Evolutionary conservation across 2,113 vertebrate species (phyloP).

Genomic region (Sula dactylatra): DNA sequence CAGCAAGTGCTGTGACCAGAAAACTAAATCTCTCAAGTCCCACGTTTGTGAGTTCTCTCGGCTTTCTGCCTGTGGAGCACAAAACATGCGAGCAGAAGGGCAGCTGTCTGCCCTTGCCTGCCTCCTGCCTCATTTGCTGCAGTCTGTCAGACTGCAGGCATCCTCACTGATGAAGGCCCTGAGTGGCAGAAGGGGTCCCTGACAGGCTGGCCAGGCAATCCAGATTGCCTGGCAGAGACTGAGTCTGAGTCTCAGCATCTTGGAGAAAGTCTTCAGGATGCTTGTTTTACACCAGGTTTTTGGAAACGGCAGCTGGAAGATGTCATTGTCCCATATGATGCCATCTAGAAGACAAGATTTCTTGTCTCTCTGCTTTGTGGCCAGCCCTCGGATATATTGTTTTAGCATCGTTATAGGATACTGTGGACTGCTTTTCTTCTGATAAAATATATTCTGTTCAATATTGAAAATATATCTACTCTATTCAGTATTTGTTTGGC

Average conservation of each 20-base stretch:
- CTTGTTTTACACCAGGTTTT: background rate
- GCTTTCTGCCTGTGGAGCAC: background rate
- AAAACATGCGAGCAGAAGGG: background rate
- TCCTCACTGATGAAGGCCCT: background rate
- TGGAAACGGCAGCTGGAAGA: background rate
- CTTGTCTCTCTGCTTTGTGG: background rate
- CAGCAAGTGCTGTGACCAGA: background rate
- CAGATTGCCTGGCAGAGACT: background rate
- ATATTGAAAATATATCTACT: background rate
- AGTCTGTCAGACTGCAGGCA: background rate
- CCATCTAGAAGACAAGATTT: background rate
- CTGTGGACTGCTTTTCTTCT: background rate
- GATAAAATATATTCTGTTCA: background rate
- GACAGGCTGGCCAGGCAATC: background rate
- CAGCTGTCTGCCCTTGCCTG: background rate
- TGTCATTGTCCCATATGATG: rapidly evolving
- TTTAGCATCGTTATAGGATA: background rate
- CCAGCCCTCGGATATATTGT: background rate
- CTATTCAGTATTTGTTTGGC: background rate
- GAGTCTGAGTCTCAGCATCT: background rate
- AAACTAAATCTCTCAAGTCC: background rate
- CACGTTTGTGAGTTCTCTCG: background rate
- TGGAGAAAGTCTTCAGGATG: background rate
- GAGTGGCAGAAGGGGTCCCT: background rate
- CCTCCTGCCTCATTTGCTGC: background rate